Conservation (phyloP, 2,888 invertebrate species). For the Rotaria magnacalcarata region DNA sequence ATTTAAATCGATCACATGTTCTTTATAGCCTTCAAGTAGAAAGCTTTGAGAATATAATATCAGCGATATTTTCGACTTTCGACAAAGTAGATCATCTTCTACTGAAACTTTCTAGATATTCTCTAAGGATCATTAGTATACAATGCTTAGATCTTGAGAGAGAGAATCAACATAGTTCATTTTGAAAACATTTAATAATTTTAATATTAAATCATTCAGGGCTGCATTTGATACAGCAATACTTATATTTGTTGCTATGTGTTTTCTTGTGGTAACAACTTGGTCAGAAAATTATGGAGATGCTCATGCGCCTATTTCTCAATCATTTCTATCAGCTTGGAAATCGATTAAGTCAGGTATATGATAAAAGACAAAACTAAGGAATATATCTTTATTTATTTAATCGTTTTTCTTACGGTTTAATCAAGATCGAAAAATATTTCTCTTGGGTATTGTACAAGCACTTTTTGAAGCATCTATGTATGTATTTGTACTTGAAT, state of each 20-base stretch:
- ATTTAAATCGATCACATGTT: too few species aligned
- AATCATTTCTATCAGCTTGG: slow-evolving; percentile 51
- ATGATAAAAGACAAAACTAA: slow-evolving; percentile 25
- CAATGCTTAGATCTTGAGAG: too few species aligned
- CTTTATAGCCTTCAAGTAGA: too few species aligned
- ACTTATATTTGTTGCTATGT: slow-evolving; percentile 53
- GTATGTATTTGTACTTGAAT: slow-evolving; percentile 63
- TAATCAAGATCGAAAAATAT: slow-evolving; percentile 58
- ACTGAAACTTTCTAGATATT: too few species aligned
- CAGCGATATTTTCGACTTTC: too few species aligned
- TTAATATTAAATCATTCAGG: slow-evolving; percentile 48
- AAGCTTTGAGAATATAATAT: too few species aligned
- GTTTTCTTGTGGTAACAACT: slow-evolving; percentile 52
- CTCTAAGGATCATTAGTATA: too few species aligned
- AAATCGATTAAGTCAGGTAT: slow-evolving; percentile 52
- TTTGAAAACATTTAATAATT: too few species aligned
- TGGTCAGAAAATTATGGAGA: slow-evolving; percentile 59
- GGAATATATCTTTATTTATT: too few species aligned
- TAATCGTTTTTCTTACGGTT: slow-evolving; percentile 34
- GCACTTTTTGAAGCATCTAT: slow-evolving; percentile 63
- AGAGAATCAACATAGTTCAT: too few species aligned
- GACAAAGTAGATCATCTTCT: too few species aligned
- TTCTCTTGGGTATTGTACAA: slow-evolving; percentile 62
- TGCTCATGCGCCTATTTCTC: slow-evolving; percentile 50
- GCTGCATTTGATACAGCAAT: slow-evolving; percentile 58